Base-by-base conservation (phyloP, 2,113 vertebrate genomes). In the Ardeotis arabs region DNA sequence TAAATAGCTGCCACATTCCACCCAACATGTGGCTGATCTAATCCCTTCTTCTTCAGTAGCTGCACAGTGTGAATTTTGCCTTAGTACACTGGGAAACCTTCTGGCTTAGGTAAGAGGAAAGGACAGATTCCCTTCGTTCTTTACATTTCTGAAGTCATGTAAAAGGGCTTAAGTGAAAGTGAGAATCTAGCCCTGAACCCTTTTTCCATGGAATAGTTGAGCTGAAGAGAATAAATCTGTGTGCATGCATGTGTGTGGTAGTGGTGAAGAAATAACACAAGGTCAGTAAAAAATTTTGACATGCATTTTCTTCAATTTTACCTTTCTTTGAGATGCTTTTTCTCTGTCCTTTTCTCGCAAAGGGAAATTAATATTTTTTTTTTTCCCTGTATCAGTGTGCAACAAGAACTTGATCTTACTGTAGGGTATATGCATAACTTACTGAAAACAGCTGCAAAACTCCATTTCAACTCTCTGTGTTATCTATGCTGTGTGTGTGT, bases 1-100 rank as follows among this genome's bases (percentile, higher is more conserved):
- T 95, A 90, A 95, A 89, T 80, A 90, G 41, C 63, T 74, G 45
- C 47, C 74, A 6, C 47, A 24, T 93, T 86, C 63, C n/a, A 70
- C 67, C 17, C 88, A 85, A 87, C 37, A 63, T 70, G 85, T 81
- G 89, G 86, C 50, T 92, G 72, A 88, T 80, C 75, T 88, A 85
- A 90, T 93, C 53, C n/a, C 67, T 62, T 90, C 83, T 84, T 93
- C 83, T 70, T 76, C 55, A 81, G 68, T 68, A 84, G 47, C 45
- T 81, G n/a, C 89, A 89, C 56, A 80, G 79, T 66, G 39, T 81
- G 83, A 90, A 41, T 90, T 88, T 90, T 88, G 9, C 23, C 50
- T 90, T 74, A n/a, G 74, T 80, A 55, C 24, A 31, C 24, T 58
- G 24, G 44, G 56, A 93, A 94, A 59, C 44, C n/a, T 74, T 93